These are phyloP conservation scores for Bombus superbus DNA, from an alignment of 1,140 invertebrate genomes.

Conservation along the genomic window DNA sequence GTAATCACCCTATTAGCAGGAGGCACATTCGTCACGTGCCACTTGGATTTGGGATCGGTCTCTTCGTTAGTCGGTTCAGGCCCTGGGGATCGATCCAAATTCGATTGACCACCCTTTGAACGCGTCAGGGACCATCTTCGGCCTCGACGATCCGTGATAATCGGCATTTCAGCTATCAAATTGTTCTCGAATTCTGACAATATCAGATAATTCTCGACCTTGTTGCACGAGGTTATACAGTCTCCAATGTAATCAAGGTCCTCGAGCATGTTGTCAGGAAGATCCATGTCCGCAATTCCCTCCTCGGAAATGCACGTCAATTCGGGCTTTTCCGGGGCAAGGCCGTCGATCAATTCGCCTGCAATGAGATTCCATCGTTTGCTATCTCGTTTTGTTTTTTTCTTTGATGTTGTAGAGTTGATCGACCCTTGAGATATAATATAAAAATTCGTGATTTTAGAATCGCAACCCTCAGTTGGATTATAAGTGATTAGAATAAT, in stretches of 20 bases:
- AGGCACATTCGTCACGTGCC: constrained; percentile 74
- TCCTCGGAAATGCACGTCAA: constrained; percentile 94
- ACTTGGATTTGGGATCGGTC: constrained; percentile 72
- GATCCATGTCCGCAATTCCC: constrained; percentile 92
- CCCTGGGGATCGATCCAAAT: constrained; percentile 55
- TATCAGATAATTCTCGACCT: constrained; percentile 94
- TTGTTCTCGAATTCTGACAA: constrained; percentile 94
- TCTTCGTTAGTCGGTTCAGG: constrained; percentile 56
- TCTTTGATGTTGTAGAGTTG: too few relatives aligned
- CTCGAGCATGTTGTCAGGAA: constrained; percentile 91
- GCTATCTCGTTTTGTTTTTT: too few relatives aligned
- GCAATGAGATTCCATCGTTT: neutral
- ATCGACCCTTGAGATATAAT: too few relatives aligned
- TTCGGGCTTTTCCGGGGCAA: constrained; percentile 85
- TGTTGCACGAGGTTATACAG: constrained; percentile 94
- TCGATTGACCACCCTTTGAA: constrained; percentile 67
- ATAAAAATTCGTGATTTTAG: too few relatives aligned
- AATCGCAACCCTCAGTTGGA: too few relatives aligned
- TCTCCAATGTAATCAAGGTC: constrained; percentile 92
- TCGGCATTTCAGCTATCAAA: constrained; percentile 90
- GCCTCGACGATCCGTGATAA: constrained; percentile 87
- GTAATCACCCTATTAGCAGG: constrained; percentile 86
- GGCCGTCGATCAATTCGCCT: constrained; percentile 70
- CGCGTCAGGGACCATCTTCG: constrained; percentile 88
- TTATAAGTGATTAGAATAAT: too few relatives aligned